Evolutionary conservation across 2,113 vertebrate genomes (phyloP), one percentile per base, ranked within the genome.

Genomic region (Tetraodon nigroviridis): DNA sequence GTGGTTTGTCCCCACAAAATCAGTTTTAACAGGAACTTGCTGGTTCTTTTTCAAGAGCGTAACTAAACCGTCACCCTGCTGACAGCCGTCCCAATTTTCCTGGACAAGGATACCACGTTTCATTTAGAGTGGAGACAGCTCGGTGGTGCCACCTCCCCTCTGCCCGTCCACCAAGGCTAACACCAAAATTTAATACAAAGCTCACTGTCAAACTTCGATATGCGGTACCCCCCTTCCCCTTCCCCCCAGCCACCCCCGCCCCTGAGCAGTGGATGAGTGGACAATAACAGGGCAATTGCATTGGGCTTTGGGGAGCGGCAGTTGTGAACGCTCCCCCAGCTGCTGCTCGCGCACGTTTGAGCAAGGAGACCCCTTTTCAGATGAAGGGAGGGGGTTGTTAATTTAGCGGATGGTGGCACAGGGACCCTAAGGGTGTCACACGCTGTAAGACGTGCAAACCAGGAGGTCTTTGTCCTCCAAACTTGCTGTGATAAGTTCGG

Each of bases 221-320:
- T 73, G 68, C 47, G 22, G 49, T 55, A 68, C 66, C 67, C 64
- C 76, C 15, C 48, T 63, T 69, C 64, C 55, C 65, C 57, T 21
- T 63, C 71, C 64, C 55, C 65, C 57, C 27, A 50, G 58, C 58
- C 47, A 54, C 73, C 55, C 57, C 63, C 53, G 63, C 63, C 53
- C 62, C 55, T 74, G 79, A 83, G 78, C 76, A 81, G 80, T 70
- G 77, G 81, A 84, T 87, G 86, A 88, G 76, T 90, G 85, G 87
- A 89, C 90, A 91, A 88, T 90, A 88, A 87, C 74, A 75, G 90
- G 87, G 84, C 89, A 90, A 90, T 91, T 91, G 89, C 85, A 73
- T 83, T 89, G 89, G 88, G 90, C 86, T 89, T 91, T 83, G 51
- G 90, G 90, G 90, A 89, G 54, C 16, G 19, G 55, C 49, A 55